Evolutionary conservation across 2,888 invertebrate species (phyloP).

Genomic region (Sinhomidia bicolor): DNA sequence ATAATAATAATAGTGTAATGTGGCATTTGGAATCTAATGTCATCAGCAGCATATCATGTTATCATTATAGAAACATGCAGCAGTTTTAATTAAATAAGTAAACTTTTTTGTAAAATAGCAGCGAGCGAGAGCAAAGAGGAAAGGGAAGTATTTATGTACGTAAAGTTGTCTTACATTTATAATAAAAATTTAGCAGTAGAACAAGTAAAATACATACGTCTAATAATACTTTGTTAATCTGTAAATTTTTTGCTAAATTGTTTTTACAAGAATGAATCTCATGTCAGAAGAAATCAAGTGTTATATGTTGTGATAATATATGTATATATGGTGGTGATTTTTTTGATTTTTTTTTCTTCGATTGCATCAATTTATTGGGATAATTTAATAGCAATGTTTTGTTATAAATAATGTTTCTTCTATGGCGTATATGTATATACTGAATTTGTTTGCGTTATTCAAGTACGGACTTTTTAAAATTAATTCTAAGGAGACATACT

Average conservation of each 20-base stretch:
- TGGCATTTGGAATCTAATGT: background rate
- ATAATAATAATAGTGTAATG: constrained; percentile 11
- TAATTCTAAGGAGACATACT: constrained; percentile 27
- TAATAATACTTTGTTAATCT: constrained; percentile 38
- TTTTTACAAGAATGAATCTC: constrained; percentile 40
- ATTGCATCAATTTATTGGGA: background rate
- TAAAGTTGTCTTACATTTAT: background rate
- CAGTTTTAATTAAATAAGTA: background rate
- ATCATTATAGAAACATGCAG: no score
- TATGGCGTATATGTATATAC: background rate
- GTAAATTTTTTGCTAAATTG: background rate
- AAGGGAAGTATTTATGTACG: background rate
- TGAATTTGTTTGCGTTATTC: background rate
- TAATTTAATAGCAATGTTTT: constrained; percentile 5
- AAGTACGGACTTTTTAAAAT: background rate
- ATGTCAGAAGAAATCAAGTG: constrained; percentile 31
- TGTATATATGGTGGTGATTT: background rate
- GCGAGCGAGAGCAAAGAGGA: background rate
- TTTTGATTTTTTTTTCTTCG: background rate
- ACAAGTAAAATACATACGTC: background rate
- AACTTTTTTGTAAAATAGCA: background rate
- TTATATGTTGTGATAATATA: background rate
- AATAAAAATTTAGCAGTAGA: background rate
- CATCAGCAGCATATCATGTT: no score
- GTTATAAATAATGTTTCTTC: background rate